phyloP scores from a whole-genome alignment of 2,113 vertebrate genomes.

The Puntigrus tetrazona region DNA sequence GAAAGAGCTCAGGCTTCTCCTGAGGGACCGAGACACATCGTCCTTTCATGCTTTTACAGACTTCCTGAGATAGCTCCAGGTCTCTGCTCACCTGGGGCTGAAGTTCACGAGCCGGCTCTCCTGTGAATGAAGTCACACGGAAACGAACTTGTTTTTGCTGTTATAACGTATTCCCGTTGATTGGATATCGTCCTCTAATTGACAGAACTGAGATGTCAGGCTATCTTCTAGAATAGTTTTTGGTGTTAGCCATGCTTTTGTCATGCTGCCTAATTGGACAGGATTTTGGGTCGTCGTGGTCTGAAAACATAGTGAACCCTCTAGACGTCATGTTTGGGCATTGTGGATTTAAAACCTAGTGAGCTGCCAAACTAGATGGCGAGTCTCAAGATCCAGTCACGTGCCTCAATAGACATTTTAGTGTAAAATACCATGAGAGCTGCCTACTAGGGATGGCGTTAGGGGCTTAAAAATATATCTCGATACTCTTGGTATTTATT shows the following conservation, averaged over 20 bases:
- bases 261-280: background rate
- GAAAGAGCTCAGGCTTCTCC: slow-evolving; percentile 71
- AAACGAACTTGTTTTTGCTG: background rate
- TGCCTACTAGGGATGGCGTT: background rate
- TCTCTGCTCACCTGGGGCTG: background rate
- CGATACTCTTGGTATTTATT: too few relatives aligned
- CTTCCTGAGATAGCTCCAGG: background rate
- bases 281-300: background rate
- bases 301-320: background rate
- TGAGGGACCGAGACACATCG: slow-evolving; percentile 64
- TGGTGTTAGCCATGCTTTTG: background rate
- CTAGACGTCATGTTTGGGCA: background rate
- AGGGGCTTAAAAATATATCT: too few relatives aligned
- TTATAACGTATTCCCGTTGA: background rate
- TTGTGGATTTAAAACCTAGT: background rate
- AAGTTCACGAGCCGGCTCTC: background rate
- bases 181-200: background rate
- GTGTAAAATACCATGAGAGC: background rate
- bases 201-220: background rate
- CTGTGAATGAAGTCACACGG: background rate
- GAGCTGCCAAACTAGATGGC: background rate
- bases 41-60: slow-evolving; percentile 29
- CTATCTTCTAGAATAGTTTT: background rate
- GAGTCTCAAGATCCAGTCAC: too few relatives aligned
- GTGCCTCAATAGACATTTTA: too few relatives aligned